Conservation (phyloP, 2,888 invertebrate genomes). For the Patella pellucida region DNA sequence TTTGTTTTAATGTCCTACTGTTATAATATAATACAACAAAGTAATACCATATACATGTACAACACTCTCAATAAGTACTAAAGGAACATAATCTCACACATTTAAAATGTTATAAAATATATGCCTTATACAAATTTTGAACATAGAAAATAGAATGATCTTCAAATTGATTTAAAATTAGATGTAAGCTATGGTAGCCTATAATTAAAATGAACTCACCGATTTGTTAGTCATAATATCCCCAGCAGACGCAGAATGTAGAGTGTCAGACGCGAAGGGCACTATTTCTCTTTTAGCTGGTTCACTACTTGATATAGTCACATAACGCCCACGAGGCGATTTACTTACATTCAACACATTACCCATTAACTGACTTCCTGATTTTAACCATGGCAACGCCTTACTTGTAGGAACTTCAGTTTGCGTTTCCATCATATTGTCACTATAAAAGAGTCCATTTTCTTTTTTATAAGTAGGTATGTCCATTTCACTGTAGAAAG, state of each 20-base stretch:
- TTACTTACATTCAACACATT: slow-evolving; percentile 40
- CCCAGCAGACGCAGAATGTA: slow-evolving; percentile 51
- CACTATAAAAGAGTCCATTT: neutral
- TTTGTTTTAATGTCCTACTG: no score
- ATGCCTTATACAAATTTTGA: no score
- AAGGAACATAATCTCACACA: no score
- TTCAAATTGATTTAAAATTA: no score
- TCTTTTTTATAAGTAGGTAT: slow-evolving; percentile 17
- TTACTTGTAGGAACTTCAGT: slow-evolving; percentile 11
- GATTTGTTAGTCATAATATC: slow-evolving; percentile 53
- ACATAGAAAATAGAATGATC: no score
- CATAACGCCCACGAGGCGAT: slow-evolving; percentile 77
- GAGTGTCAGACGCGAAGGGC: slow-evolving; percentile 42
- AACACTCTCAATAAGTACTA: no score
- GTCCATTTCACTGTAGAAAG: slow-evolving; percentile 27
- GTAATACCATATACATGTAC: neutral
- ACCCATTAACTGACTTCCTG: slow-evolving; percentile 22
- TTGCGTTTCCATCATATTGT: neutral
- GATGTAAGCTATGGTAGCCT: no score
- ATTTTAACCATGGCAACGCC: slow-evolving; percentile 53
- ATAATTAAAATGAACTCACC: slow-evolving; percentile 40
- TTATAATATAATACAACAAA: slow-evolving; percentile 26
- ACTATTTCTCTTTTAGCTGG: slow-evolving; percentile 60
- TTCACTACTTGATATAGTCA: slow-evolving; percentile 80
- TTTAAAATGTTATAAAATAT: no score